Evolutionary conservation across 2,888 invertebrate genomes (phyloP).

Genomic region (Argyresthia albistria): DNA sequence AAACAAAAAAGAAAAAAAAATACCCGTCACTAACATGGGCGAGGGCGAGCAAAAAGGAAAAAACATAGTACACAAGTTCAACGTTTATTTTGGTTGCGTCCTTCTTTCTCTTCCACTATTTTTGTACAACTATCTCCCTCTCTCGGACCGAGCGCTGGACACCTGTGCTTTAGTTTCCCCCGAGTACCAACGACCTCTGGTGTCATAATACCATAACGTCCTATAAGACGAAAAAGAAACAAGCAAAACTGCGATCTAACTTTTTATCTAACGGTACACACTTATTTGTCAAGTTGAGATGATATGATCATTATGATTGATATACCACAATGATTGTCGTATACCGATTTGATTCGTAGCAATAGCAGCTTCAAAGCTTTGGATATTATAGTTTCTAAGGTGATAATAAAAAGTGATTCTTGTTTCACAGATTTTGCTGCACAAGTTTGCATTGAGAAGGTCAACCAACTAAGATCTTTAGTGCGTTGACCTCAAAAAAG

Average conservation of each 20-base stretch:
- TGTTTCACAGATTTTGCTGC: conserved; percentile 19
- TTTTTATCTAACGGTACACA: background rate
- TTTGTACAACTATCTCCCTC: conserved; percentile 36
- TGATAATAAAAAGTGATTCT: conserved; percentile 17
- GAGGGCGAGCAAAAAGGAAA: conserved; percentile 66
- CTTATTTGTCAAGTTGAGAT: conserved; percentile 10
- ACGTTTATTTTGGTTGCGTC: conserved; percentile 70
- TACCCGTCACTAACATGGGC: conserved; percentile 71
- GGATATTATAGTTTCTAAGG: conserved; percentile 7
- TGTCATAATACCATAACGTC: conserved; percentile 15
- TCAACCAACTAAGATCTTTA: too few relatives aligned
- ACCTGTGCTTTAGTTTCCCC: conserved; percentile 73
- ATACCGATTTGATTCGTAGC: conserved; percentile 68
- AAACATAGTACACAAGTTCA: conserved; percentile 64
- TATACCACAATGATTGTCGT: conserved; percentile 60
- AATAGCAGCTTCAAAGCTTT: conserved; percentile 45
- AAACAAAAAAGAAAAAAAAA: conserved; percentile 52
- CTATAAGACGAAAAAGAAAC: conserved; percentile 24
- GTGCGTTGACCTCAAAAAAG: too few relatives aligned
- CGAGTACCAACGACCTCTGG: conserved; percentile 71
- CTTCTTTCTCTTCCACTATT: conserved; percentile 28
- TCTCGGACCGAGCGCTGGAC: conserved; percentile 63
- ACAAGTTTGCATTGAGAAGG: too few relatives aligned
- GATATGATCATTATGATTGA: conserved; percentile 24
- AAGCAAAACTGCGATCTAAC: conserved; percentile 20